Evolutionary conservation across 2,797 vertebrate species (phyloP).

Genomic region (Hapalemur alaotrensis): DNA sequence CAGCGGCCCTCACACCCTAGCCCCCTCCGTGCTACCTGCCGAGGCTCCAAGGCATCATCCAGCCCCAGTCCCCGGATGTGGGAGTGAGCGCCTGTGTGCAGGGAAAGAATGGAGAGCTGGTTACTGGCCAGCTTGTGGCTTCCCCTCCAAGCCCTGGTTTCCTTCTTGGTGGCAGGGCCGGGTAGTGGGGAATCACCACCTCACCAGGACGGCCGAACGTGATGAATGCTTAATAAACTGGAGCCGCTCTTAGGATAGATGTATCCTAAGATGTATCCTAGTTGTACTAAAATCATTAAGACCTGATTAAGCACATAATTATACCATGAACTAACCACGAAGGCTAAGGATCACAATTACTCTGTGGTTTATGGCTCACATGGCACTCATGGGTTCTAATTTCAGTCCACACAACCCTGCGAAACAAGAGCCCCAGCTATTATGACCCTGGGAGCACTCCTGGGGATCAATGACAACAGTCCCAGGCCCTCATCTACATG

Average conservation of each 20-base stretch:
- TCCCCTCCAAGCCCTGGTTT: background rate
- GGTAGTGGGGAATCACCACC: background rate
- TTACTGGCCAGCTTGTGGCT: background rate
- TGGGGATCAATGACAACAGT: background rate
- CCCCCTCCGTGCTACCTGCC: conserved; percentile 87
- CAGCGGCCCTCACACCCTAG: background rate
- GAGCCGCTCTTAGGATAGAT: background rate
- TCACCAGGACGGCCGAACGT: rapidly evolving
- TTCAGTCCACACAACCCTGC: background rate
- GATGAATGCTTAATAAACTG: background rate
- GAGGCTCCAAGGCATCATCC: conserved; percentile 94
- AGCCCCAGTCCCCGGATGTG: conserved; percentile 96
- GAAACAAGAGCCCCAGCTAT: background rate
- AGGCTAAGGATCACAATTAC: background rate
- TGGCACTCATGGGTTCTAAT: background rate
- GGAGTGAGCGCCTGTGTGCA: conserved; percentile 91
- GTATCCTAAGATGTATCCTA: too few relatives aligned
- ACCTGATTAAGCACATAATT: too few relatives aligned
- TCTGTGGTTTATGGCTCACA: too few relatives aligned
- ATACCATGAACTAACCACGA: background rate
- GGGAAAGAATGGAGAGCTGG: background rate
- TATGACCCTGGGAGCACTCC: background rate
- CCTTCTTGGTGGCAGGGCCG: background rate
- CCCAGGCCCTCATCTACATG: background rate
- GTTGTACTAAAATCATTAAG: background rate